phyloP scores from a whole-genome alignment of 2,888 invertebrate genomes.

The Mactromeris polynyma region DNA sequence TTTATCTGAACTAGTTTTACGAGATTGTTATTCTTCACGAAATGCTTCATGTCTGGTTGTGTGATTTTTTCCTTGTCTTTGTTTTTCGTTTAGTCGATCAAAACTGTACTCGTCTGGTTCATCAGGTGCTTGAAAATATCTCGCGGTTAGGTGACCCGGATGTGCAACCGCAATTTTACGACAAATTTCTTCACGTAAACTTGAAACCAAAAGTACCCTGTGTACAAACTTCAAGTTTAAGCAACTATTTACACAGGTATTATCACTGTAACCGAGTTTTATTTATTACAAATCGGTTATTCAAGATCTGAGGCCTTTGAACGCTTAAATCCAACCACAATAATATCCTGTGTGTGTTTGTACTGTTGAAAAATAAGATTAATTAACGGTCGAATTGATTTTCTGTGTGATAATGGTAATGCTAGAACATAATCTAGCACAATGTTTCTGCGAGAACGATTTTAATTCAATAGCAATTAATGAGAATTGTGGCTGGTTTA shows the following conservation, averaged over 20 bases:
- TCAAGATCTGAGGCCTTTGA: background rate
- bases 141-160: conserved; percentile 2
- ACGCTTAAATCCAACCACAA: background rate
- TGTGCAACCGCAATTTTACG: conserved; percentile 18
- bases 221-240: conserved; percentile 2
- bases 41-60: background rate
- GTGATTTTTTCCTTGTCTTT: background rate
- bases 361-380: background rate
- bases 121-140: background rate
- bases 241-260: background rate
- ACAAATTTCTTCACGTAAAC: background rate
- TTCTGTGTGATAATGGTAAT: background rate
- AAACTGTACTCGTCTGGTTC: background rate
- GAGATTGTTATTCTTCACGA: background rate
- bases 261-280: conserved; percentile 14
- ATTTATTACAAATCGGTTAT: background rate
- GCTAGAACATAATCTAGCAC: background rate
- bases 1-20: background rate
- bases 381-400: background rate
- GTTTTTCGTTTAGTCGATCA: background rate
- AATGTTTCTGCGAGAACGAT: background rate
- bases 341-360: background rate
- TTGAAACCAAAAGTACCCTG: background rate
- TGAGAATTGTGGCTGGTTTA: no score
- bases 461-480: no score